phyloP scores from a whole-genome alignment of 2,888 invertebrate genomes.

The Acrobasis repandana region DNA sequence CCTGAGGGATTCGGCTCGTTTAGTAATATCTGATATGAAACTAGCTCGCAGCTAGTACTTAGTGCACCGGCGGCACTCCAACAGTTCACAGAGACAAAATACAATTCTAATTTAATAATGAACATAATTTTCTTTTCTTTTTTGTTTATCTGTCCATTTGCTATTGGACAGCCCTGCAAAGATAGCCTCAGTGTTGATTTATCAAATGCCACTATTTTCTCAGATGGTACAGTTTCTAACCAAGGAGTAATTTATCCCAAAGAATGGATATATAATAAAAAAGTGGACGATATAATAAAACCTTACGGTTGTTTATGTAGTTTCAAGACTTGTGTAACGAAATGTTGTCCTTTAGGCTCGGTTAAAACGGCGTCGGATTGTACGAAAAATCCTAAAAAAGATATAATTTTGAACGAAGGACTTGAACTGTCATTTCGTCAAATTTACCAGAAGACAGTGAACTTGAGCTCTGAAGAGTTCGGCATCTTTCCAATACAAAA shows the following conservation, averaged over 20 bases:
- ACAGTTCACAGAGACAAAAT: not conserved
- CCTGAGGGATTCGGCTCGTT: not conserved
- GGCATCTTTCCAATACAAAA: not conserved
- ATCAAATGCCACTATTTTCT: conserved; percentile 36
- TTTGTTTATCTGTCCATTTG: conserved; percentile 32
- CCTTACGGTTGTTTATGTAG: conserved; percentile 62
- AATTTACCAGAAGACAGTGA: not conserved
- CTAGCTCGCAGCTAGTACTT: not conserved
- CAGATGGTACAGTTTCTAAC: conserved; percentile 42
- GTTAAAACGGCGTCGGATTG: not conserved
- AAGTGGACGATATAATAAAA: conserved; percentile 46
- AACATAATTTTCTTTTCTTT: not conserved
- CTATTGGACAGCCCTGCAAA: conserved; percentile 46
- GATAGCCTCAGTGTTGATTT: conserved; percentile 54
- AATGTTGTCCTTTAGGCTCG: conserved; percentile 57
- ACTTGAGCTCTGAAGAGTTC: not conserved
- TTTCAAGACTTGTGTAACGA: conserved; percentile 56
- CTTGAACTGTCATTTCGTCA: not conserved
- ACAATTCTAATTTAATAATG: not conserved
- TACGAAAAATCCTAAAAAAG: not conserved
- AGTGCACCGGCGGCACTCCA: not conserved
- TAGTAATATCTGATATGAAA: not conserved
- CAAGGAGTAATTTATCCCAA: conserved; percentile 50
- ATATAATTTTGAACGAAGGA: not conserved
- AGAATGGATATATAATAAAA: conserved; percentile 49